Conservation (phyloP, 2,888 invertebrate species). For the Erebia ligea region DNA sequence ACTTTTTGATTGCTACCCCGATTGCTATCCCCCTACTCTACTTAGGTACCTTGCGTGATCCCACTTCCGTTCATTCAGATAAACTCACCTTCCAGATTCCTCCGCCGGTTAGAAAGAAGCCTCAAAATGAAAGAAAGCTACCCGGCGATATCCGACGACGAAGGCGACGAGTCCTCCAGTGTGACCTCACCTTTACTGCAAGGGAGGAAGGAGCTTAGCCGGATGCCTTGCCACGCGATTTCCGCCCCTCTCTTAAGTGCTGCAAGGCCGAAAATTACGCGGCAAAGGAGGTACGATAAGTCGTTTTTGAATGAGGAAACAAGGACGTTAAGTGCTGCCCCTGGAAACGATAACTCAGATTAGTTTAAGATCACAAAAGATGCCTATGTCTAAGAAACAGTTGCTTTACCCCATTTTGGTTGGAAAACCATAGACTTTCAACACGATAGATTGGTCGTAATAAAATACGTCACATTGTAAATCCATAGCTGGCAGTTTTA, state of each 20-base stretch:
- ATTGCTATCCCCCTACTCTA: too few species aligned
- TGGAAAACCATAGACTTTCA: not conserved
- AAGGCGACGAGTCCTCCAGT: conserved; percentile 84
- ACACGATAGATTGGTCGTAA: not conserved
- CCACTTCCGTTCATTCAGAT: conserved; percentile 21
- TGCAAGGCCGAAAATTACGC: conserved; percentile 72
- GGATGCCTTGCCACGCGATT: conserved; percentile 68
- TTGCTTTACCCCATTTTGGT: not conserved
- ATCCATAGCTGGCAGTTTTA: too few species aligned
- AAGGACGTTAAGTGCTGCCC: conserved; percentile 68
- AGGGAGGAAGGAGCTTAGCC: conserved; percentile 66
- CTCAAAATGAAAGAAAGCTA: conserved; percentile 86
- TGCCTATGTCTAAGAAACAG: not conserved
- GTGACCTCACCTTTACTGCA: conserved; percentile 86
- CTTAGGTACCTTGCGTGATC: not conserved
- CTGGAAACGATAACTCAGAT: conserved; percentile 76
- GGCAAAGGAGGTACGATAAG: conserved; percentile 75
- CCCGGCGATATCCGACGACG: conserved; percentile 84
- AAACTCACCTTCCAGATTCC: conserved; percentile 78
- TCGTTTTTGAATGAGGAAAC: conserved; percentile 74
- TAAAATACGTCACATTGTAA: not conserved
- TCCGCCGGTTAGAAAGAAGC: conserved; percentile 87
- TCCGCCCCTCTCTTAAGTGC: conserved; percentile 76
- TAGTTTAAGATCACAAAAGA: conserved; percentile 39
- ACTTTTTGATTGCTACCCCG: too few species aligned